Evolutionary conservation across 2,888 invertebrate genomes (phyloP), one percentile per base, ranked within the genome.

Genomic region (Acronicta alni): DNA sequence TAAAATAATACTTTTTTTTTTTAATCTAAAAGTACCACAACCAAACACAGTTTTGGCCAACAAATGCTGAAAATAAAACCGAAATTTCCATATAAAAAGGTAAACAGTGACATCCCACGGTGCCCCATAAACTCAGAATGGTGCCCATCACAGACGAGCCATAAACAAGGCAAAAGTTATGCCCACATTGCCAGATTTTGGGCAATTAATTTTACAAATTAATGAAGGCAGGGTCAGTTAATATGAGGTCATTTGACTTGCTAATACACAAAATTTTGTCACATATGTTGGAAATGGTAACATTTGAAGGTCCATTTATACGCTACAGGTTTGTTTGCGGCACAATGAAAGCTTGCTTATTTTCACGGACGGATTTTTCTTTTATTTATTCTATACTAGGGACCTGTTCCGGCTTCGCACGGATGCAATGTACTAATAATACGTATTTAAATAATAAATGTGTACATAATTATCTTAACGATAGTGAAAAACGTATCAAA

Each of bases 171-270:
- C 67, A 75, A 72, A 62, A 72, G 74, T 70, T 62, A 60, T 76
- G 74, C 77, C 75, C 75, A 80, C 76, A 79, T 70, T 65, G 70
- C 75, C 82, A 80, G 86, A 84, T 85, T 35, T 83, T 83, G 68
- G 46, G 60, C 74, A 82, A 83, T 85, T 84, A 83, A 83, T 83
- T 84, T 79, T 67, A 72, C 64, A 66, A 82, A 81, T 77, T 77
- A 77, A 77, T 72, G 75, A 63, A 68, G 70, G 62, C 47, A 32
- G 46, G 66, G 48, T 47, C 64, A 62, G 62, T 77, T 75, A 57
- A 77, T 77, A 63, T 67, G 57, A 41, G 41, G 57, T 55, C 57
- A 75, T 68, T 77, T 72, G 59, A 75, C 75, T 75, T 75, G 75
- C 58, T 72, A 77, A 76, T 76, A 68, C 23, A 32, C 42, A 56